phyloP scores from a whole-genome alignment of 2,888 invertebrate genomes.

The Chymomyza caudatula region DNA sequence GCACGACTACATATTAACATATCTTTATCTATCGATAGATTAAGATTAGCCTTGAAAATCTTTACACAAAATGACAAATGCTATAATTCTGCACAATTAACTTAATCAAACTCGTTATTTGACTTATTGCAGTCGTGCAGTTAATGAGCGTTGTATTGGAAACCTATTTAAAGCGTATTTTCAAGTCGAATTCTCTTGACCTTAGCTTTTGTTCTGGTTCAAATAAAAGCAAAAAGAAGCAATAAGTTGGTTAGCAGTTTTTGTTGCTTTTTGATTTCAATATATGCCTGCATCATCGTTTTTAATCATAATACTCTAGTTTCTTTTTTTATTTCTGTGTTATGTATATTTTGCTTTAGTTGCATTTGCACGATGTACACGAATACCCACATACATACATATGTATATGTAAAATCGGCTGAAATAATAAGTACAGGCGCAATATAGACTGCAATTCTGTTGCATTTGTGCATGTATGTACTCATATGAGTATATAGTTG shows the following conservation, averaged over 20 bases:
- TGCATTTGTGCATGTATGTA: not conserved
- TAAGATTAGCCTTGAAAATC: too few species aligned
- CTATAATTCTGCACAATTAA: too few species aligned
- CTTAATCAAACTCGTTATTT: too few species aligned
- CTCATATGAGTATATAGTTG: not conserved
- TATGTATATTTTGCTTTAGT: not conserved
- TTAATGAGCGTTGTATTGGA: too few species aligned
- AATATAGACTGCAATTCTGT: too few species aligned
- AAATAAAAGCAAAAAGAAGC: not conserved
- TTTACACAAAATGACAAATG: too few species aligned
- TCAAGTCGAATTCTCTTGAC: not conserved
- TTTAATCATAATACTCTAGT: conserved; percentile 7
- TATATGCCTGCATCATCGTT: conserved; percentile 5
- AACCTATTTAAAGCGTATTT: not conserved
- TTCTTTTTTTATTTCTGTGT: not conserved
- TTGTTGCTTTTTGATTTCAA: not conserved
- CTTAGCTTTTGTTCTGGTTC: not conserved
- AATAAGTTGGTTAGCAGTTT: not conserved
- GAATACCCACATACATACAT: not conserved
- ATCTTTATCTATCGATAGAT: too few species aligned
- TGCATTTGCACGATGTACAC: not conserved
- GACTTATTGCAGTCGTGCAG: too few species aligned
- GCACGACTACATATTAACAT: too few species aligned
- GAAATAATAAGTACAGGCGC: not conserved
- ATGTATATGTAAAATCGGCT: not conserved